A percentile compares a stretch with the other conserved stretches of the same genome.
Evolutionary conservation across 2,113 vertebrate species (phyloP).

Genomic region (Scopus umbretta): DNA sequence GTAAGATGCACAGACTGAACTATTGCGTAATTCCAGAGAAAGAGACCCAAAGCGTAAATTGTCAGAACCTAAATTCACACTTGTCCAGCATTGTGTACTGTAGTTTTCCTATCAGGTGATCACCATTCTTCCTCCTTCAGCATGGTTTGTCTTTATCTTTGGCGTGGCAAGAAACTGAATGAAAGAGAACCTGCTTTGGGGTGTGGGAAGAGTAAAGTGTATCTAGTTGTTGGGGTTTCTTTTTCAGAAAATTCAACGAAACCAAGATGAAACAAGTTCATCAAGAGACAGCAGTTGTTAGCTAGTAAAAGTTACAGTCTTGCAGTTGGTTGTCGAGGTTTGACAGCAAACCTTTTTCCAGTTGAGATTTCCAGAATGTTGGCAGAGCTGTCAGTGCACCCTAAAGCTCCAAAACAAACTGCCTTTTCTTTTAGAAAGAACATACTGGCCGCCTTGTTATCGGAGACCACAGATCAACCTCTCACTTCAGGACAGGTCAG

Average conservation of each 20-base stretch:
- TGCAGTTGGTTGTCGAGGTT: neutral
- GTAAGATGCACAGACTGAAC: neutral
- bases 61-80: neutral
- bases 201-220: neutral
- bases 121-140: neutral
- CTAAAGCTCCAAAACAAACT: slow-evolving; percentile 69
- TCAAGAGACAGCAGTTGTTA: neutral
- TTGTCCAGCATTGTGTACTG: neutral
- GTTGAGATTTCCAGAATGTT: slow-evolving; percentile 47
- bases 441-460: slow-evolving; percentile 83
- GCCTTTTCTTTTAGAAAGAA: slow-evolving; percentile 76
- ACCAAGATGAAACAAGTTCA: neutral
- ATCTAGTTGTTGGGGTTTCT: neutral
- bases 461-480: slow-evolving; percentile 84
- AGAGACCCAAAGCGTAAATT: neutral
- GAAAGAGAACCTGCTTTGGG: neutral
- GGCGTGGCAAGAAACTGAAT: neutral
- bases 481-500: slow-evolving; percentile 85
- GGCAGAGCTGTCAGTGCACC: slow-evolving; percentile 75
- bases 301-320: neutral
- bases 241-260: neutral
- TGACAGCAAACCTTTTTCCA: neutral
- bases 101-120: neutral
- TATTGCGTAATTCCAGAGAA: neutral
- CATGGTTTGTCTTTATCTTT: neutral